Evolutionary conservation across 2,888 invertebrate genomes (phyloP), one percentile per base, ranked within the genome.

Genomic region (Stratiomys singularior): DNA sequence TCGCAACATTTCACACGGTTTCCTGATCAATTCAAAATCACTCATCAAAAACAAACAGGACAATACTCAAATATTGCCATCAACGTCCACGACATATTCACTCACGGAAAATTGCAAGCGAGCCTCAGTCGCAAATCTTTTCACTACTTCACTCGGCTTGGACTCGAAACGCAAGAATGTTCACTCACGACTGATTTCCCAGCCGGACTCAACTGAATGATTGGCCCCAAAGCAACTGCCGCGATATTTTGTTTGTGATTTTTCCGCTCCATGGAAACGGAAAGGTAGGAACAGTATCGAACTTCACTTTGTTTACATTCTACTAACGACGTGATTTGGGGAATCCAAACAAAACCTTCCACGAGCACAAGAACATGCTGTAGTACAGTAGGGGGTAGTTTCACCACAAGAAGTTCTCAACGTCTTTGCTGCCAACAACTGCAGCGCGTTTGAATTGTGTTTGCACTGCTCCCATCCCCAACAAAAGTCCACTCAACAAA

Each of bases 261-360:
- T 71, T 74, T 28, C 74, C 21, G 58, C 74, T 2, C 74, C 74
- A 74, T 74, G 74, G 74, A 58, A 74, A 74, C 74, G 44, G 66
- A 63, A 66, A 47, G n/a, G 23, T 21, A 25, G 18, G 52, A 71
- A 78, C 52, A 76, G 77, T 28, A 60, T 46, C 79, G 46, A 74
- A 67, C 79, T 79, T 79, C 79, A 60, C 28, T 64, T 76, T 79
- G 52, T 79, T 79, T 79, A 79, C 79, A 37, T 37, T 78, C 30
- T 47, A 5, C 9, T 37, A 9, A 37, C 9, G 37, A 9, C 3
- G 9, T 3, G 9, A 37, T 5, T 52, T 18, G 52, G 52, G 52
- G 15, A 52, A 52, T 52, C 52, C 52, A 52, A 52, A 52, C 52
- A 52, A 52, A 52, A 5, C 52, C 15, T 52, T 9, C 18, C 7